These are phyloP conservation scores for Meriones unguiculatus DNA, from an alignment of 2,113 vertebrate species.

Conservation along the genomic window DNA sequence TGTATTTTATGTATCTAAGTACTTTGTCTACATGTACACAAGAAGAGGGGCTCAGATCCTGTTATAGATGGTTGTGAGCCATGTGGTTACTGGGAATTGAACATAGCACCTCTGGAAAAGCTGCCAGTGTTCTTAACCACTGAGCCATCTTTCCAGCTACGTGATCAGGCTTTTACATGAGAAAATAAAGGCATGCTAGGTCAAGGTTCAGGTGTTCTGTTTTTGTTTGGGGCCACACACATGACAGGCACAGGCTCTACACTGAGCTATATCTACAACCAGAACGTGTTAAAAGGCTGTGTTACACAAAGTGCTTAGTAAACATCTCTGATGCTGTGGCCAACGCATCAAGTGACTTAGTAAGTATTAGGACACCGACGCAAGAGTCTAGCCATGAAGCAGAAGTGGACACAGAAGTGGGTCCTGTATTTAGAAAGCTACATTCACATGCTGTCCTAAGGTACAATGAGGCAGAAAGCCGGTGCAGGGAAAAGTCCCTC, in stretches of 20 bases:
- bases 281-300: neutral
- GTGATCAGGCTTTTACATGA: neutral
- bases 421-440: neutral
- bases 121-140: neutral
- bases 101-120: neutral
- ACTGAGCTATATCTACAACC: neutral
- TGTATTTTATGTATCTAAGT: neutral
- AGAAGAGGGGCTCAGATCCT: neutral
- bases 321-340: neutral
- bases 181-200: neutral
- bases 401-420: neutral
- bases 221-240: neutral
- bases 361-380: neutral
- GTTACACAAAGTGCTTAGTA: neutral
- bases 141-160: neutral
- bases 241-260: neutral
- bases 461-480: slow-evolving; percentile 11
- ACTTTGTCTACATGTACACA: neutral
- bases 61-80: neutral
- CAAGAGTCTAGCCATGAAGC: neutral
- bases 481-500: slow-evolving; percentile 61
- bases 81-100: neutral
- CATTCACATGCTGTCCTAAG: neutral
- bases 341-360: neutral
- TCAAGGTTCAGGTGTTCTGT: neutral